Conservation (phyloP, 2,888 invertebrate species). For the Agrotis clavis region DNA sequence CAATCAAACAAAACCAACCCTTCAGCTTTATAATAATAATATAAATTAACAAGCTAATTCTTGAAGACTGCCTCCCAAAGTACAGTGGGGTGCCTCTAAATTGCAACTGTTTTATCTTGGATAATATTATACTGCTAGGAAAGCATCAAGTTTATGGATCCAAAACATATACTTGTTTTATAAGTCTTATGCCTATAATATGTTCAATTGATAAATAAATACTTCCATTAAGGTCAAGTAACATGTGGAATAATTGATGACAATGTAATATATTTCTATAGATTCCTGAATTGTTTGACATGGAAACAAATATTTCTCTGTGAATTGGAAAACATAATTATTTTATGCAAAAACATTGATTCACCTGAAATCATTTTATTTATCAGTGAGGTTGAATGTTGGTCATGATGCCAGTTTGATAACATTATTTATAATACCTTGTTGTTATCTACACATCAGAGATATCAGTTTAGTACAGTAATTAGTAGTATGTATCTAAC, state of each 20-base stretch:
- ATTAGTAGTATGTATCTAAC: constrained; percentile 14
- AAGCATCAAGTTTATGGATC: too few relatives aligned
- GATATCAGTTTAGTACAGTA: constrained; percentile 43
- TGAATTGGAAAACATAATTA: background rate
- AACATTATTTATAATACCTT: constrained; percentile 40
- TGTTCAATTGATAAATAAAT: too few relatives aligned
- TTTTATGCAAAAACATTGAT: constrained; percentile 2
- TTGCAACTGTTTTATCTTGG: too few relatives aligned
- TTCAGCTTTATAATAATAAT: too few relatives aligned
- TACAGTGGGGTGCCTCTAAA: too few relatives aligned
- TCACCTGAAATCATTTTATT: constrained; percentile 23
- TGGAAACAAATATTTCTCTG: background rate
- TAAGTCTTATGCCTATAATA: too few relatives aligned
- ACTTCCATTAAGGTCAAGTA: background rate
- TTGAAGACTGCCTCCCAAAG: too few relatives aligned
- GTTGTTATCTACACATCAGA: constrained; percentile 45
- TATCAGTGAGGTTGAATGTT: constrained; percentile 43
- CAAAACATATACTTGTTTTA: background rate
- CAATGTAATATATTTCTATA: background rate
- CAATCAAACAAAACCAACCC: too few relatives aligned
- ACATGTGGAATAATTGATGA: constrained; percentile 6
- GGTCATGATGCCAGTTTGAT: constrained; percentile 55
- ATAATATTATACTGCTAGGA: too few relatives aligned
- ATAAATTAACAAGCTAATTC: too few relatives aligned
- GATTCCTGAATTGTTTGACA: background rate